Base-by-base conservation (phyloP, 2,797 vertebrate species). In the Pangasius sanitwongsei region DNA sequence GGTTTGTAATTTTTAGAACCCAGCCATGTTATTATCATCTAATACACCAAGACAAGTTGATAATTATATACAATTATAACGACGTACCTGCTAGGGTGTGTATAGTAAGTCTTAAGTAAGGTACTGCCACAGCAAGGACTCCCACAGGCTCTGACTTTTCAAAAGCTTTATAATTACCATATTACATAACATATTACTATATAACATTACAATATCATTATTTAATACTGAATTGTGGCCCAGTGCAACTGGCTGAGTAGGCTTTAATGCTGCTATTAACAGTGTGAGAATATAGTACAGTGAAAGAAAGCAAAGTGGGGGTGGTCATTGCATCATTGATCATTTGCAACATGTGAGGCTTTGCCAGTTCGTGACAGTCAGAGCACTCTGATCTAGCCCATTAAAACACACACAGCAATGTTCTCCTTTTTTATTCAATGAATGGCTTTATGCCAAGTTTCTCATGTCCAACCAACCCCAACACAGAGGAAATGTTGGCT, bases 11-110 rank as follows among this genome's bases (percentile, higher is more conserved):
- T 89, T 91, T 87, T 90, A 90, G 83, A 86, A 90, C 70, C 83
- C 82, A 48, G 44, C 44, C 44, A 48, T 91, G 86, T 91, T 91
- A 92, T 93, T 92, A 92, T 92, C 77, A 82, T 90, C 89, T 86
- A 92, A 90, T 90, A 92, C 90, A 89, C 90, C 88, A 90, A 89
- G 87, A 88, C 88, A 48, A 9, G 44, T 86, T 87, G 85, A 90
- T 91, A 91, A 92, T 93, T 89, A 92, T 87, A 85, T 89, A 87
- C 85, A 90, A 92, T 90, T 90, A 92, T 88, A 92, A 90, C 88
- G 77, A 89, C 83, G 89, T 89, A 89, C 89, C 90, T 91, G 90
- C 87, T 78, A 90, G 80, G 55, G 70, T 87, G 55, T 80, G 72
- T 83, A 69, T 7, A 48, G 50, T 67, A 89, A 90, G 82, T 88